Evolutionary conservation across 2,888 invertebrate genomes (phyloP), one percentile per base, ranked within the genome.

Genomic region (Noctuana brunneofusca): DNA sequence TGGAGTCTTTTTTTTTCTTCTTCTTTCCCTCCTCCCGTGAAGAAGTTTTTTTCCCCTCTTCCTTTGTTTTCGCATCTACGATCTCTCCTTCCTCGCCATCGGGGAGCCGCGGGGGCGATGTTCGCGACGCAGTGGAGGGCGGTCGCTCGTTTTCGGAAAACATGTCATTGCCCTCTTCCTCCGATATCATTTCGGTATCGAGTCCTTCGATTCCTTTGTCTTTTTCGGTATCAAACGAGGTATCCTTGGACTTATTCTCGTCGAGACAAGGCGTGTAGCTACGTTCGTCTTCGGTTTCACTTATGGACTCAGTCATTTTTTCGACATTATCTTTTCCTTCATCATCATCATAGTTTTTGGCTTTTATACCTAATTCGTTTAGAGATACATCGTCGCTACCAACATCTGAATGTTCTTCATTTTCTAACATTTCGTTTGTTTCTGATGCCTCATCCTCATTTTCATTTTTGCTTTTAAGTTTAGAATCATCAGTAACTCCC

Each of bases 171-270:
- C 93, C 94, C 74, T 95, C 95, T 66, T 95, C 95, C 75, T 95
- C 95, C 0, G 96, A 96, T 70, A 96, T 95, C 80, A 95, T 88
- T 83, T 96, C 96, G 0, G 95, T 95, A 71, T 94, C 95, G 67
- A 95, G 92, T 1, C 94, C 95, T 70, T 89, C 92, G 60, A 93
- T 80, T 0, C 89, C 92, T 46, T 79, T 83, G n/a, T 83, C 87
- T 63, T 82, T 84, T 32, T 84, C 86, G 1, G 76, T 74, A 60
- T 86, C 89, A 35, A 84, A 69, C 1, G 88, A 85, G 0, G 80
- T 82, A 64, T 86, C 87, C 65, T 85, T 66, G 24, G 87, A 91
- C 69, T 92, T 93, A 71, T 92, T 91, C 78, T 95, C 95, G 79
- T 95, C 95, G 58, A 95, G 88, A 70, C 95, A 95, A 0, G 95